These are phyloP conservation scores for Teinopalpus imperialis DNA, from an alignment of 2,888 invertebrate genomes.

Conservation along the genomic window DNA sequence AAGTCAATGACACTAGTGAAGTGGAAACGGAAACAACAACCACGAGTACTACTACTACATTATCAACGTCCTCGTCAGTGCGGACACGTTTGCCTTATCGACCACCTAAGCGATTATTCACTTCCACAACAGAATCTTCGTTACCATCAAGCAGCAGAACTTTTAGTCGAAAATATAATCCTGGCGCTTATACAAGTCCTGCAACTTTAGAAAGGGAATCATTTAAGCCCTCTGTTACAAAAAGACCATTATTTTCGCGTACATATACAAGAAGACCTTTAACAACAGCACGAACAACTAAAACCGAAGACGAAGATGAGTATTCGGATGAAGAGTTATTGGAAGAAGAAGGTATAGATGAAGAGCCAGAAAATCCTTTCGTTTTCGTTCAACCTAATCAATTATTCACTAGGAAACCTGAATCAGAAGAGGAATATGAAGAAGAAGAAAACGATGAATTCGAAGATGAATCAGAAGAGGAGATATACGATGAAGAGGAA, in stretches of 20 bases:
- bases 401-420: conserved; percentile 65
- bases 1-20: conserved; percentile 11
- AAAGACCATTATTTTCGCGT: conserved; percentile 60
- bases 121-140: conserved; percentile 66
- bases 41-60: conserved; percentile 54
- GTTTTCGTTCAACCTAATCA: conserved; percentile 71
- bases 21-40: conserved; percentile 50
- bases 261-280: conserved; percentile 66
- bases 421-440: conserved; percentile 43
- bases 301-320: conserved; percentile 63
- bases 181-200: conserved; percentile 73
- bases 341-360: conserved; percentile 44
- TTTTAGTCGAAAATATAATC: conserved; percentile 76
- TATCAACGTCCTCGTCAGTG: conserved; percentile 41
- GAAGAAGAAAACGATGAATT: conserved; percentile 40
- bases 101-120: conserved; percentile 63
- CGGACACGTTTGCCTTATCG: conserved; percentile 64
- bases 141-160: conserved; percentile 59
- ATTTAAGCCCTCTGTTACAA: conserved; percentile 51
- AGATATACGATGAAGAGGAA: conserved; percentile 44
- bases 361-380: conserved; percentile 64
- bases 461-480: conserved; percentile 44
- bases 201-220: conserved; percentile 56
- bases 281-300: conserved; percentile 66
- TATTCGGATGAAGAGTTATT: conserved; percentile 57